phyloP scores from a whole-genome alignment of 2,888 invertebrate species.

The Fissipunctia ypsillon region DNA sequence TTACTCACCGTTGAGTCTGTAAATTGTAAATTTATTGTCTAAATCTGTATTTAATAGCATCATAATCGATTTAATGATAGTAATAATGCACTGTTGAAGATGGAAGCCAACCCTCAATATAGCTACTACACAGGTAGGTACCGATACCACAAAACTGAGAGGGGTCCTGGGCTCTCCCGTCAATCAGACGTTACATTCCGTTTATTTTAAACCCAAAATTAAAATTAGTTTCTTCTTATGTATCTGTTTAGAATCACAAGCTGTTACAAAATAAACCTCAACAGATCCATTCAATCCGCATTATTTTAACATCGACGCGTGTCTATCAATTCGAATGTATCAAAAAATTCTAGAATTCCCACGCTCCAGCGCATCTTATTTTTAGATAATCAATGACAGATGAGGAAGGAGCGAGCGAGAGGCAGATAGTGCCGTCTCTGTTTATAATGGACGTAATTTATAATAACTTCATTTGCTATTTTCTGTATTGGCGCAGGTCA shows the following conservation, averaged over 20 bases:
- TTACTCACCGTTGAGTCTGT: slow-evolving; percentile 1
- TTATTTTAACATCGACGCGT: slow-evolving; percentile 31
- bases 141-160: neutral
- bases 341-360: slow-evolving; percentile 68
- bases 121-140: neutral
- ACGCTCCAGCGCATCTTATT: slow-evolving; percentile 70
- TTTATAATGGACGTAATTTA: slow-evolving; percentile 62
- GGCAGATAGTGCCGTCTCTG: slow-evolving; percentile 27
- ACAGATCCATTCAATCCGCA: slow-evolving; percentile 41
- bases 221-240: slow-evolving; percentile 26
- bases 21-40: slow-evolving; percentile 2
- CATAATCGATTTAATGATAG: slow-evolving; percentile 39
- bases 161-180: neutral
- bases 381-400: slow-evolving; percentile 76
- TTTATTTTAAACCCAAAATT: slow-evolving; percentile 26
- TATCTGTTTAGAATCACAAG: slow-evolving; percentile 47
- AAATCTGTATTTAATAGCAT: slow-evolving; percentile 35
- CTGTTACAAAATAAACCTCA: slow-evolving; percentile 28
- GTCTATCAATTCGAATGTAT: slow-evolving; percentile 57
- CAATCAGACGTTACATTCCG: slow-evolving; percentile 26
- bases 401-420: slow-evolving; percentile 65
- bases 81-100: slow-evolving; percentile 15
- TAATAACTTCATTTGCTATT: slow-evolving; percentile 65
- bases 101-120: neutral
- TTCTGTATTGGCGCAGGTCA: slow-evolving; percentile 54